Evolutionary conservation across 1,140 invertebrate genomes (phyloP).

Genomic region (Antheraea pernyi): DNA sequence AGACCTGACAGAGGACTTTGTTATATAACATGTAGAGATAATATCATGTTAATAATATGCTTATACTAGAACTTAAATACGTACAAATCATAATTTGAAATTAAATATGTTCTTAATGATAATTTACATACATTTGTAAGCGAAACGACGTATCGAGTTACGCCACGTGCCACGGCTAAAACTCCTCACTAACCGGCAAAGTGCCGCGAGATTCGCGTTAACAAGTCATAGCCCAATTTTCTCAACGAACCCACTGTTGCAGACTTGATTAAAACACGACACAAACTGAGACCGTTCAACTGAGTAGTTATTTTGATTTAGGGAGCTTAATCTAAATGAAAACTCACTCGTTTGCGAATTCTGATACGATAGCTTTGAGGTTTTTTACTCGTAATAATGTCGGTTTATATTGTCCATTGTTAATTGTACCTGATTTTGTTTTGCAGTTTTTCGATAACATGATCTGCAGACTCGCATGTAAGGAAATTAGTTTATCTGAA

Average conservation of each 20-base stretch:
- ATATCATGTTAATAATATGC: too few relatives aligned
- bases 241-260: slow-evolving; percentile 12
- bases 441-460: too few relatives aligned
- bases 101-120: neutral
- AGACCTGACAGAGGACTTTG: too few relatives aligned
- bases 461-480: too few relatives aligned
- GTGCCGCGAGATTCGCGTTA: slow-evolving; percentile 27
- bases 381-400: too few relatives aligned
- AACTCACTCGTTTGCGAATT: neutral
- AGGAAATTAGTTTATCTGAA: too few relatives aligned
- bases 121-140: neutral
- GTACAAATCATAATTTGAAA: too few relatives aligned
- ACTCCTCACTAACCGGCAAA: slow-evolving; percentile 21
- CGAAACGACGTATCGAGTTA: neutral
- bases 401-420: too few relatives aligned
- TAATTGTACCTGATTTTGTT: too few relatives aligned
- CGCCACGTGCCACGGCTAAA: neutral
- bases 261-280: slow-evolving; percentile 37
- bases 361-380: too few relatives aligned
- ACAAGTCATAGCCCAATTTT: slow-evolving; percentile 32
- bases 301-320: slow-evolving; percentile 5
- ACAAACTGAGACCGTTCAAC: slow-evolving; percentile 23
- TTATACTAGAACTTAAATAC: too few relatives aligned
- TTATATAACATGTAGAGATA: too few relatives aligned
- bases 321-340: slow-evolving; percentile 1